Evolutionary conservation across 92 coral and sea anemone species (phyloP).

Genomic region (Meandrina meandrites): DNA sequence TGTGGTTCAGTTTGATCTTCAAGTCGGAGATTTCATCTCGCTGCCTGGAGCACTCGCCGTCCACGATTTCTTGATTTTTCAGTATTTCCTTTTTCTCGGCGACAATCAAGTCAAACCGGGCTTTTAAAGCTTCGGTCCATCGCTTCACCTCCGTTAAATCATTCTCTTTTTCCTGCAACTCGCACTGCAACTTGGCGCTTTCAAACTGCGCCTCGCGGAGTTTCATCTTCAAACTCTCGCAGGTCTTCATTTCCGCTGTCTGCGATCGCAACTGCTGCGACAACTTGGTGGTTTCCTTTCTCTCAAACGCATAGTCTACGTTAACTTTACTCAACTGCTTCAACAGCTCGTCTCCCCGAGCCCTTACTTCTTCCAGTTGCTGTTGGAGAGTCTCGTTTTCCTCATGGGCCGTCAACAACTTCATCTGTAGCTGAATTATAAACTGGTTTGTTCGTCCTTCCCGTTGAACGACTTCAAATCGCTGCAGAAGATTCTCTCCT

Average conservation of each 20-base stretch:
- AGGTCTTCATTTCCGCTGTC: slow-evolving; percentile 64
- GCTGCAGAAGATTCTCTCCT: slow-evolving; percentile 33
- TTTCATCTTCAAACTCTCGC: slow-evolving; percentile 58
- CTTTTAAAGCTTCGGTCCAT: slow-evolving; percentile 85
- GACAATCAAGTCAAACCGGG: slow-evolving; percentile 68
- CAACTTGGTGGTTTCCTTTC: slow-evolving; percentile 52
- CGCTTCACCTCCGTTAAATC: slow-evolving; percentile 71
- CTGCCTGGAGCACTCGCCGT: slow-evolving; percentile 31
- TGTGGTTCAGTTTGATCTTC: slow-evolving; percentile 57
- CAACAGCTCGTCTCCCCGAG: slow-evolving; percentile 52
- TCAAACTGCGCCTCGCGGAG: slow-evolving; percentile 60
- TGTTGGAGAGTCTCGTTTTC: slow-evolving; percentile 29
- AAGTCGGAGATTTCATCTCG: slow-evolving; percentile 49
- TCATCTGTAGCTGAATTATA: slow-evolving; percentile 74
- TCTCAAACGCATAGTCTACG: slow-evolving; percentile 58
- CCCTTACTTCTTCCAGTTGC: slow-evolving; percentile 41
- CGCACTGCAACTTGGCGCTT: slow-evolving; percentile 50
- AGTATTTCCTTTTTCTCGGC: slow-evolving; percentile 60
- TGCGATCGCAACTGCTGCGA: slow-evolving; percentile 61
- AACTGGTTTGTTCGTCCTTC: slow-evolving; percentile 62
- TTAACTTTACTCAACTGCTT: slow-evolving; percentile 56
- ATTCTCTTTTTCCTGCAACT: slow-evolving; percentile 63
- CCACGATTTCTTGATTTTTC: slow-evolving; percentile 51
- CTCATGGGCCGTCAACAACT: slow-evolving; percentile 45
- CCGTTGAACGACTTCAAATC: slow-evolving; percentile 48